Percentiles rank a stretch among this genome's conserved stretches.
phyloP scores from a whole-genome alignment of 2,113 vertebrate species.

The Calypte anna region DNA sequence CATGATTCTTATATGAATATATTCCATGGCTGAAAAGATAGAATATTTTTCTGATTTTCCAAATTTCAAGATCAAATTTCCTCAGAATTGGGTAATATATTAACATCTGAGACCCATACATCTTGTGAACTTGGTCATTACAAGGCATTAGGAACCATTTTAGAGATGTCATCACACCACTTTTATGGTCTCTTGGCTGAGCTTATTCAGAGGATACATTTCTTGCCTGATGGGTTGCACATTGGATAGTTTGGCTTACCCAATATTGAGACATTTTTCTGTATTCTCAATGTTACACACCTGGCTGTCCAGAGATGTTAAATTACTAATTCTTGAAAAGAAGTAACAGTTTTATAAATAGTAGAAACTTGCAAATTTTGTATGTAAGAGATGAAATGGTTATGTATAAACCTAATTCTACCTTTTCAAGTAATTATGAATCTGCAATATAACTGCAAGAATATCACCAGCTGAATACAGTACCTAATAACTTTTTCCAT shows the following conservation, averaged over 20 bases:
- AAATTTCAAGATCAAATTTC: not conserved
- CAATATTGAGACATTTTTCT: not conserved
- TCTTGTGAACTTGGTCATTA: not conserved
- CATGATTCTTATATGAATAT: not conserved
- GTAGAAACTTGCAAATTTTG: not conserved
- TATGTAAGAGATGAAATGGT: accelerated
- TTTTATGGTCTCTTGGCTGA: not conserved
- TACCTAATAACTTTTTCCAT: not conserved
- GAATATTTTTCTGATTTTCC: not conserved
- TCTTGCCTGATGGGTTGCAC: not conserved
- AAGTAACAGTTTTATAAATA: not conserved
- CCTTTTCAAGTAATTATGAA: not conserved
- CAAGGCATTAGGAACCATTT: not conserved
- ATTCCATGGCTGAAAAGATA: not conserved
- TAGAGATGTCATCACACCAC: not conserved
- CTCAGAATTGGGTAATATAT: not conserved
- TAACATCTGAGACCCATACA: too few species aligned
- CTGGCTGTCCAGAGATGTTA: not conserved
- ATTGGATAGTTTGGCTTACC: not conserved
- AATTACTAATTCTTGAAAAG: not conserved
- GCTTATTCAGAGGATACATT: not conserved
- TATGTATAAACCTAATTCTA: not conserved
- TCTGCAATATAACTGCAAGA: not conserved
- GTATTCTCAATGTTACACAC: not conserved
- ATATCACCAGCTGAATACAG: not conserved